Evolutionary conservation across 2,888 invertebrate species (phyloP).

Genomic region (Gnatocerus cornutus): DNA sequence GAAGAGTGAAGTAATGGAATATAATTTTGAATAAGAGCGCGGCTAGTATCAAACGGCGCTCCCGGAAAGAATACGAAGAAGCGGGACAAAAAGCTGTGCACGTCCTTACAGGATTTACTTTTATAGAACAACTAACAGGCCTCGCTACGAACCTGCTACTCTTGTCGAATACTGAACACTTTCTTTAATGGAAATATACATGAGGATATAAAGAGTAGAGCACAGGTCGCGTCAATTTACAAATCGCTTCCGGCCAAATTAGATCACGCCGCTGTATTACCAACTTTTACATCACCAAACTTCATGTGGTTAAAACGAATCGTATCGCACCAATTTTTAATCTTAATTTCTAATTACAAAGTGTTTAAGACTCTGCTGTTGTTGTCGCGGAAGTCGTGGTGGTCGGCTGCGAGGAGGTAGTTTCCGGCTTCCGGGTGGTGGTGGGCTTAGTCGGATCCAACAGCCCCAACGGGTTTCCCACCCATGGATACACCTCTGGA

Average conservation of each 20-base stretch:
- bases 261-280: slow-evolving; percentile 52
- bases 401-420: no score
- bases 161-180: slow-evolving; percentile 67
- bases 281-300: slow-evolving; percentile 35
- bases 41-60: slow-evolving; percentile 60
- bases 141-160: slow-evolving; percentile 65
- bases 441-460: no score
- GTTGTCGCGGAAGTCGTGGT: no score
- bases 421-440: no score
- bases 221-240: slow-evolving; percentile 62
- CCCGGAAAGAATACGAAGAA: slow-evolving; percentile 63
- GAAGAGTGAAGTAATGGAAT: no score
- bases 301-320: slow-evolving; percentile 1
- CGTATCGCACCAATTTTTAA: no score
- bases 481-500: slow-evolving; percentile 71
- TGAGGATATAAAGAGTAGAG: slow-evolving; percentile 66
- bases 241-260: slow-evolving; percentile 61
- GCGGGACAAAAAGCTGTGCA: slow-evolving; percentile 64
- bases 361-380: no score
- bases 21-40: slow-evolving; percentile 60
- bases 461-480: slow-evolving; percentile 69
- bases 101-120: slow-evolving; percentile 69
- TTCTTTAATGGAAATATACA: slow-evolving; percentile 69
- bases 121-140: slow-evolving; percentile 70
- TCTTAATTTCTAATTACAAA: no score